These are phyloP conservation scores for Anas acuta DNA, from an alignment of 2,797 vertebrate species.

Conservation along the genomic window DNA sequence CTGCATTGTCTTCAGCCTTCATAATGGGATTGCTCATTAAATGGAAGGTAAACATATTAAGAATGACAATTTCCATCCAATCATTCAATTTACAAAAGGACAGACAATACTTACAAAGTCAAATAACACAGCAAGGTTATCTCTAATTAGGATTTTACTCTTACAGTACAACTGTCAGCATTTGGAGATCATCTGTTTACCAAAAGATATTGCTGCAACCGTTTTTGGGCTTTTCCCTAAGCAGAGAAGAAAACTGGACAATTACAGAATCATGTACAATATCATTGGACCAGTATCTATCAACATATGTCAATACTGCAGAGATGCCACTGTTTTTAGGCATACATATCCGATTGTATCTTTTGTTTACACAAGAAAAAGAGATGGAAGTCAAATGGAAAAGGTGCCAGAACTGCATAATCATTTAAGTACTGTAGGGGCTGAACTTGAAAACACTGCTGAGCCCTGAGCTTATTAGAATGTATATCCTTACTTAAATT, in stretches of 20 bases:
- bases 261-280: background rate
- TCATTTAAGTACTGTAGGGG: background rate
- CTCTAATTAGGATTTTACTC: background rate
- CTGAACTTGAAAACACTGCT: background rate
- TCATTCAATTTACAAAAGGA: conserved; percentile 25
- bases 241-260: background rate
- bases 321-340: background rate
- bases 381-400: background rate
- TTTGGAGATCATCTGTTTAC: background rate
- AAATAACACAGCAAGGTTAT: conserved; percentile 7
- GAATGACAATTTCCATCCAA: conserved; percentile 19
- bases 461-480: background rate
- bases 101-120: background rate
- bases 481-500: conserved; percentile 20
- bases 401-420: background rate
- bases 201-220: background rate
- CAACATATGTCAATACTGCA: background rate
- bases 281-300: background rate
- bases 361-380: background rate
- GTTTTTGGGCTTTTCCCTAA: background rate
- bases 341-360: background rate
- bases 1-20: conserved; percentile 3
- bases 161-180: background rate
- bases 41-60: conserved; percentile 44
- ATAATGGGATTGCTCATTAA: conserved; percentile 42